A percentile compares a stretch with the other conserved stretches of the same genome.
Conservation (phyloP, 2,888 invertebrate species). For the Eilema griseolum region DNA sequence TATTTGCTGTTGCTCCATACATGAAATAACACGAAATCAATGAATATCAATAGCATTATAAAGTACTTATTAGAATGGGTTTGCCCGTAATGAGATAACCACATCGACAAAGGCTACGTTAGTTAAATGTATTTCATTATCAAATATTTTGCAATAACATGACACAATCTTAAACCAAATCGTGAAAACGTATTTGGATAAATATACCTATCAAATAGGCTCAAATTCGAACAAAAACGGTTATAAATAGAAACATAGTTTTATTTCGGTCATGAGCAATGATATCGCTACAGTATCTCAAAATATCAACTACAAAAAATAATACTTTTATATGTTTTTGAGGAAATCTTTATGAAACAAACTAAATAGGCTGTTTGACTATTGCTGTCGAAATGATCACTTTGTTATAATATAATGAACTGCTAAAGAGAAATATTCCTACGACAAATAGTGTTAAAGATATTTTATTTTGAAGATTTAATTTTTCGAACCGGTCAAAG, state of each 20-base stretch:
- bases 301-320: not conserved
- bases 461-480: too few species aligned
- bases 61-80: conserved; percentile 25
- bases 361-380: too few species aligned
- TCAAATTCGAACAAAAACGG: not conserved
- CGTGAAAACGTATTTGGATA: not conserved
- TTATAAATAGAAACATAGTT: not conserved
- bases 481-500: too few species aligned
- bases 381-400: too few species aligned
- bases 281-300: not conserved
- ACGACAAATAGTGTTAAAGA: too few species aligned
- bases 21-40: conserved; percentile 8
- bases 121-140: not conserved
- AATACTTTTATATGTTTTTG: not conserved
- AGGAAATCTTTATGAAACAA: not conserved
- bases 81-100: conserved; percentile 1
- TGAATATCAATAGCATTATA: not conserved
- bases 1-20: conserved; percentile 11
- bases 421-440: too few species aligned
- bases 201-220: not conserved
- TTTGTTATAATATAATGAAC: too few species aligned
- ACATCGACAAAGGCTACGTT: not conserved
- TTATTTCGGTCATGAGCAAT: not conserved
- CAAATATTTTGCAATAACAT: not conserved
- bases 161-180: not conserved